Evolutionary conservation across 2,888 invertebrate species (phyloP).

Genomic region (Argyra leucocephala): DNA sequence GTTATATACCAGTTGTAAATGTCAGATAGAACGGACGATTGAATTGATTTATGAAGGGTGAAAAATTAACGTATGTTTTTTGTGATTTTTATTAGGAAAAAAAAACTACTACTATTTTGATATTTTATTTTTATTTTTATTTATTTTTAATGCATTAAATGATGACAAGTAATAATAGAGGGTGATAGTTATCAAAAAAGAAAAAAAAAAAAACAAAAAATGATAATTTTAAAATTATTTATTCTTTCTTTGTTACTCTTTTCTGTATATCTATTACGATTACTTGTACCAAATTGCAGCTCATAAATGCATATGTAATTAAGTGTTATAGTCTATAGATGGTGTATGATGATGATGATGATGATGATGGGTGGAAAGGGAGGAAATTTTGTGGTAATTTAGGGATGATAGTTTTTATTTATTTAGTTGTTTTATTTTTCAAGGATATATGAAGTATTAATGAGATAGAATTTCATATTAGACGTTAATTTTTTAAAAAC

Average conservation of each 20-base stretch:
- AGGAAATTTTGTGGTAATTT: slow-evolving; percentile 3
- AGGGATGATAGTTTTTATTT: background rate
- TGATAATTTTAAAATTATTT: no score
- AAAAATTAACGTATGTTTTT: slow-evolving; percentile 3
- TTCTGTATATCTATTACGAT: background rate
- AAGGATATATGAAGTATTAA: background rate
- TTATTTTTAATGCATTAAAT: background rate
- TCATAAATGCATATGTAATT: background rate
- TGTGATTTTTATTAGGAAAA: background rate
- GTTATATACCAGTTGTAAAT: slow-evolving; percentile 14
- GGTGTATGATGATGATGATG: background rate
- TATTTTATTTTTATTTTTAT: background rate
- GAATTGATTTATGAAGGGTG: background rate
- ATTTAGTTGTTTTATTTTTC: background rate
- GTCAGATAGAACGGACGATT: slow-evolving; percentile 19
- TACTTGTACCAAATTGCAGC: no score
- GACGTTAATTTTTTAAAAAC: no score
- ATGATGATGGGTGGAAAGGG: background rate
- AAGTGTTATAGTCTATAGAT: background rate
- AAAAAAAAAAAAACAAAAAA: no score
- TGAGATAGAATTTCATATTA: background rate
- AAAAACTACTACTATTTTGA: background rate
- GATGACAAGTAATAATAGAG: slow-evolving; percentile 1
- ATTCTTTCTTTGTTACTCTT: background rate
- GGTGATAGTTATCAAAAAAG: background rate